These are phyloP conservation scores for Daphoenositta chrysoptera DNA, from an alignment of 2,113 vertebrate genomes.

Conservation along the genomic window DNA sequence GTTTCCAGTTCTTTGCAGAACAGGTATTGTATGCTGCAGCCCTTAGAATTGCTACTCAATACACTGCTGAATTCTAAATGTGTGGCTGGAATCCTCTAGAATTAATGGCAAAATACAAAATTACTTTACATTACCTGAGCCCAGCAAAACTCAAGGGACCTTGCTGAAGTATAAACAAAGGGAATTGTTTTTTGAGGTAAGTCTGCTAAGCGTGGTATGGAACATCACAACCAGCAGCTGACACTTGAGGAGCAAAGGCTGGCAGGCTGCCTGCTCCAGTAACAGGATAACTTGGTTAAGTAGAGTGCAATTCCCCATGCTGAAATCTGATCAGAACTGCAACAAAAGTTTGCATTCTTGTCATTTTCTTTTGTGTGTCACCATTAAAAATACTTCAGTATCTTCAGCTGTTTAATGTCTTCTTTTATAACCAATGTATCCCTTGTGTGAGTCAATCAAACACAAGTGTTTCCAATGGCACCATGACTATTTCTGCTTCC, in stretches of 20 bases:
- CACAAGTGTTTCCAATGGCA: background rate
- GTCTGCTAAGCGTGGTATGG: background rate
- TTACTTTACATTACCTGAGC: background rate
- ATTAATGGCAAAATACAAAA: background rate
- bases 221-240: background rate
- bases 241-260: background rate
- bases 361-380: background rate
- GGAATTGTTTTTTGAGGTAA: background rate
- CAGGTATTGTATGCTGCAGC: slow-evolving; percentile 77
- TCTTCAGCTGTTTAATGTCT: background rate
- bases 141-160: background rate
- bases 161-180: background rate
- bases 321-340: background rate
- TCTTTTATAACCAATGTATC: background rate
- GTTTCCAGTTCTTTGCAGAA: slow-evolving; percentile 90
- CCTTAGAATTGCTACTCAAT: background rate
- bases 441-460: background rate
- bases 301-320: background rate
- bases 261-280: background rate
- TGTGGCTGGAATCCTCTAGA: background rate
- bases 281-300: background rate
- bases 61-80: background rate
- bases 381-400: background rate
- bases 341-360: background rate
- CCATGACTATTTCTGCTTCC: background rate